Conservation (phyloP, 2,888 invertebrate species). For the Sphinx pinastri region DNA sequence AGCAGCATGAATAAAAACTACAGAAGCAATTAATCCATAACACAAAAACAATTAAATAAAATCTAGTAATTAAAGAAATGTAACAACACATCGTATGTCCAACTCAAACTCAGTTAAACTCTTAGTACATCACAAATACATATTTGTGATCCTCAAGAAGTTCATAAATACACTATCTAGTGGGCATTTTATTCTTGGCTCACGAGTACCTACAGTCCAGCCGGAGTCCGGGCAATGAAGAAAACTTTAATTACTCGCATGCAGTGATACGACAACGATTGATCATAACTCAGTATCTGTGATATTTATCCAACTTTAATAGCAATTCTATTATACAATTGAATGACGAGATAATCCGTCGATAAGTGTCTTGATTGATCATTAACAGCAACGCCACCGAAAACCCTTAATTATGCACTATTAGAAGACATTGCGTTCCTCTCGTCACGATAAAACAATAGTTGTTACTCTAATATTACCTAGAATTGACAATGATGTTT, state of each 20-base stretch:
- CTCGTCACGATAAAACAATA: too few species aligned
- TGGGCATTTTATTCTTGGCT: slow-evolving; percentile 34
- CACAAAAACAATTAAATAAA: background rate
- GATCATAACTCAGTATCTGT: background rate
- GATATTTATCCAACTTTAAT: too few species aligned
- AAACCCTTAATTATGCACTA: too few species aligned
- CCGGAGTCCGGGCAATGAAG: slow-evolving; percentile 18
- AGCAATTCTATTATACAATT: too few species aligned
- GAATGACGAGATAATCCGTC: too few species aligned
- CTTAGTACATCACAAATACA: slow-evolving; percentile 8
- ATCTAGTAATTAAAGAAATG: background rate
- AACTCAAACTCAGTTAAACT: background rate
- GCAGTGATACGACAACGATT: slow-evolving; percentile 1
- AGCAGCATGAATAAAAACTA: too few species aligned
- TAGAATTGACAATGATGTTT: too few species aligned
- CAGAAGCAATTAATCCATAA: background rate
- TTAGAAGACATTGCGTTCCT: too few species aligned
- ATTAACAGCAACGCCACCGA: too few species aligned
- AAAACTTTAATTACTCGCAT: slow-evolving; percentile 29
- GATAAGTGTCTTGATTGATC: too few species aligned
- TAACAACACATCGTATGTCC: background rate
- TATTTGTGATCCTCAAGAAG: slow-evolving; percentile 23
- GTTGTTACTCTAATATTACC: too few species aligned
- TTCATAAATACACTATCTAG: slow-evolving; percentile 30
- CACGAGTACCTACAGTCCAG: slow-evolving; percentile 25